These are phyloP conservation scores for Alca torda DNA, from an alignment of 2,797 vertebrate genomes.

Conservation along the genomic window DNA sequence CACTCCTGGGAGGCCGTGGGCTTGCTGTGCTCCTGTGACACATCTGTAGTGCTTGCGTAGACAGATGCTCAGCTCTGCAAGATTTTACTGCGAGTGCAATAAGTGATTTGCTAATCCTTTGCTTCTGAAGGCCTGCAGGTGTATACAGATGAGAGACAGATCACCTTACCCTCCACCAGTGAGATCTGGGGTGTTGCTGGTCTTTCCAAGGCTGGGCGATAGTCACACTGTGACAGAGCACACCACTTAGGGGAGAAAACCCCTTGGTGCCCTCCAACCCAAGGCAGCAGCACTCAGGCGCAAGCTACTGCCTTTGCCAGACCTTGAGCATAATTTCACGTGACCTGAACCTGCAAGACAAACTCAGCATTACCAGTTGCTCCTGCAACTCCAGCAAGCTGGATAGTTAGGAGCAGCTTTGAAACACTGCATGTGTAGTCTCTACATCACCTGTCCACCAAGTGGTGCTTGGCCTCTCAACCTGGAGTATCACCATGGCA, in stretches of 20 bases:
- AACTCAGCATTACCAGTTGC: background rate
- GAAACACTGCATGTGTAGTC: background rate
- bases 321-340: background rate
- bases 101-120: background rate
- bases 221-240: rapidly evolving
- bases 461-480: background rate
- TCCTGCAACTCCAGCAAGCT: background rate
- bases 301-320: background rate
- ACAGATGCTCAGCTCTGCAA: background rate
- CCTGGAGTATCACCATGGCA: background rate
- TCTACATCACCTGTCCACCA: background rate
- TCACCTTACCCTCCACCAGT: background rate
- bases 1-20: background rate
- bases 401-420: background rate
- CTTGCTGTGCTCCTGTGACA: background rate
- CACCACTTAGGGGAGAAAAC: background rate
- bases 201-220: background rate
- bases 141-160: background rate
- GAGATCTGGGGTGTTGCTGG: background rate
- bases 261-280: background rate
- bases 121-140: background rate
- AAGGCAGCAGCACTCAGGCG: background rate
- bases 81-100: background rate
- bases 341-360: background rate
- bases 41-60: background rate